A percentile compares a stretch with the other conserved stretches of the same genome.
These are phyloP conservation scores for Orycteropus afer DNA, from an alignment of 2,113 vertebrate genomes.

Conservation along the genomic window DNA sequence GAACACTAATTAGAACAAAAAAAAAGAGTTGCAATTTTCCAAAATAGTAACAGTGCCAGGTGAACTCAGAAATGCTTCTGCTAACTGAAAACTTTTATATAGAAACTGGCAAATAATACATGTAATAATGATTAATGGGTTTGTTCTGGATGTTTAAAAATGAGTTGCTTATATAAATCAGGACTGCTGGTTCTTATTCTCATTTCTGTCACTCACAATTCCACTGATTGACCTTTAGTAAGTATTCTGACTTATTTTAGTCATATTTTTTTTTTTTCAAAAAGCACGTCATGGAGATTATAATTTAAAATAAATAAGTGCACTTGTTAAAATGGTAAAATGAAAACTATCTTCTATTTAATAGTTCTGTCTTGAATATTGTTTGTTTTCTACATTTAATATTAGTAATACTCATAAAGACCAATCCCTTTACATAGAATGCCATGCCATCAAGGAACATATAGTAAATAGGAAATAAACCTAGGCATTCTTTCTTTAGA, in stretches of 20 bases:
- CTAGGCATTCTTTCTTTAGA: not conserved
- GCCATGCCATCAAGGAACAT: not conserved
- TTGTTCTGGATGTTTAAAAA: constrained; percentile 64
- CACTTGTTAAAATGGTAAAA: constrained; percentile 15
- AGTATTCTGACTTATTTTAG: constrained; percentile 23
- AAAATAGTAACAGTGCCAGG: constrained; percentile 77
- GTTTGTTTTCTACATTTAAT: constrained; percentile 41
- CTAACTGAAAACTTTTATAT: constrained; percentile 69
- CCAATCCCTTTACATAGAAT: not conserved
- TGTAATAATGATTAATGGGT: constrained; percentile 77
- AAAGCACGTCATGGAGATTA: not conserved
- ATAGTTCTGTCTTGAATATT: not conserved
- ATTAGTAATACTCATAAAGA: constrained; percentile 19
- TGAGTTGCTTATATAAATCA: constrained; percentile 24
- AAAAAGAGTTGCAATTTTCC: constrained; percentile 77
- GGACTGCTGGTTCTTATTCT: constrained; percentile 42
- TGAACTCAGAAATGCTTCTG: constrained; percentile 69
- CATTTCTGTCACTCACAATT: constrained; percentile 59
- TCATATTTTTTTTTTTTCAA: not conserved
- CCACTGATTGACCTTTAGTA: constrained; percentile 46
- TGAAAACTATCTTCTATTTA: not conserved
- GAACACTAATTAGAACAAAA: constrained; percentile 79
- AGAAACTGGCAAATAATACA: constrained; percentile 69
- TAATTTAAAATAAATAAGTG: constrained; percentile 50
- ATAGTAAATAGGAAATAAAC: not conserved